Percentiles rank a stretch among this genome's conserved stretches.
These are phyloP conservation scores for Cephus spinipes DNA, from an alignment of 2,888 invertebrate species.

Conservation along the genomic window DNA sequence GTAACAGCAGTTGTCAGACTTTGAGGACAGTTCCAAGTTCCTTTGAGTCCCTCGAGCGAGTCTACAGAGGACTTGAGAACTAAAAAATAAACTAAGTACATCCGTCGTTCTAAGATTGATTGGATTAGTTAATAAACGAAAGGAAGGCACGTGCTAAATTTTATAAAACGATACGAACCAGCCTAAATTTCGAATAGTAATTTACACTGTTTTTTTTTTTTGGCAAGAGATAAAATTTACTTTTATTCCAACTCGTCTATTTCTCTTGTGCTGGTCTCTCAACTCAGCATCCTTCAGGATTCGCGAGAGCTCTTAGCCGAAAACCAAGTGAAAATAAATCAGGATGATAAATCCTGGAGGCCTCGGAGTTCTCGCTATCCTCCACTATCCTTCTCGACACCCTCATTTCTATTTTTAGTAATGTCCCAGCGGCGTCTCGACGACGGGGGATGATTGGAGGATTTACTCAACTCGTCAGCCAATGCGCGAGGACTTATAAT, in stretches of 20 bases:
- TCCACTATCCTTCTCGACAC: not conserved
- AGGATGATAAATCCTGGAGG: not conserved
- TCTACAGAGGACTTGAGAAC: conserved; percentile 27
- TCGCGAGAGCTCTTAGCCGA: not conserved
- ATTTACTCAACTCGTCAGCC: conserved; percentile 29
- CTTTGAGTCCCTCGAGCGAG: conserved; percentile 15
- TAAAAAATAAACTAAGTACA: conserved; percentile 26
- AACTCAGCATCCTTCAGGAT: not conserved
- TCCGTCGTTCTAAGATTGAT: not conserved
- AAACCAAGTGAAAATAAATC: conserved; percentile 5
- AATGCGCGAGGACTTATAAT: conserved; percentile 13
- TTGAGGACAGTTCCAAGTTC: not conserved
- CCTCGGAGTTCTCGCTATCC: not conserved
- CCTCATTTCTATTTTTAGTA: not conserved
- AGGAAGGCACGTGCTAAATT: not conserved
- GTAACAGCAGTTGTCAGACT: not conserved
- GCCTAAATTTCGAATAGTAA: not conserved
- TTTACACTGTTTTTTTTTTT: not conserved
- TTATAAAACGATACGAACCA: not conserved
- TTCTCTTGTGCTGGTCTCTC: not conserved
- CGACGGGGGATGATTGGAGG: conserved; percentile 18
- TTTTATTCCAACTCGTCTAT: not conserved
- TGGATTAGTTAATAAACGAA: not conserved
- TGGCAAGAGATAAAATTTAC: not conserved
- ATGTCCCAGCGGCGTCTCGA: not conserved